Base-by-base conservation (phyloP, 1,140 invertebrate species). In the Callitettix versicolor region DNA sequence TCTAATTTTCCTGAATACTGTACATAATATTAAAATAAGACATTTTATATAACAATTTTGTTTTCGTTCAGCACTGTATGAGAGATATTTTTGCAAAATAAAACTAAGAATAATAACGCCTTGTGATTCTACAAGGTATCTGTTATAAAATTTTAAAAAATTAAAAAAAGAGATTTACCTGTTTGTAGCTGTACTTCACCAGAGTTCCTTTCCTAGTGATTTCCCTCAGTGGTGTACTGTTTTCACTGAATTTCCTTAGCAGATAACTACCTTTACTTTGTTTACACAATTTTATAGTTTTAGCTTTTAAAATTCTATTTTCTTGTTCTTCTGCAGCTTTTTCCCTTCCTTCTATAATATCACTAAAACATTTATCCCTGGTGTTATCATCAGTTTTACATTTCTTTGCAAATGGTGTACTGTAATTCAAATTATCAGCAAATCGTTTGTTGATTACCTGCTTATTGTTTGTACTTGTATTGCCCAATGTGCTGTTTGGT, bases 251-350 rank as follows among this genome's bases (percentile, higher is more conserved):
- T 22, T 55, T 56, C 20, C 40, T 36, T 30, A 59, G 34, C 33
- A 54, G 46, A n/a, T 47, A 46, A 11, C 51, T 48, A 21, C 56
- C 56, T 26, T 22, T 44, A 22, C 56, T 53, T 14, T 49, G 50
- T 33, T 20, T 22, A 24, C 26, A 1, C 3, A 15, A 0, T 33
- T 44, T 48, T 4, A 4, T 11, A 4, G 14, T 24, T 33, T 36
- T 40, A 30, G 14, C 14, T 5, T 44, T 53, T 21, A 41, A 21
- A 9, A 52, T 33, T 15, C 11, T 7, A 20, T 43, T 17, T 22
- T 46, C 38, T 34, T 54, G 56, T 12, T 53, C 34, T 12, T 30
- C 33, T 22, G 43, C 56, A 17, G 22, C 56, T 53, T 21, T 7
- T 44, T 33, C 11, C 42, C 48, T 33, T 14, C n/a, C 26, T 53